phyloP scores from a whole-genome alignment of 2,888 invertebrate species.

The Hydrotaea diabolus region DNA sequence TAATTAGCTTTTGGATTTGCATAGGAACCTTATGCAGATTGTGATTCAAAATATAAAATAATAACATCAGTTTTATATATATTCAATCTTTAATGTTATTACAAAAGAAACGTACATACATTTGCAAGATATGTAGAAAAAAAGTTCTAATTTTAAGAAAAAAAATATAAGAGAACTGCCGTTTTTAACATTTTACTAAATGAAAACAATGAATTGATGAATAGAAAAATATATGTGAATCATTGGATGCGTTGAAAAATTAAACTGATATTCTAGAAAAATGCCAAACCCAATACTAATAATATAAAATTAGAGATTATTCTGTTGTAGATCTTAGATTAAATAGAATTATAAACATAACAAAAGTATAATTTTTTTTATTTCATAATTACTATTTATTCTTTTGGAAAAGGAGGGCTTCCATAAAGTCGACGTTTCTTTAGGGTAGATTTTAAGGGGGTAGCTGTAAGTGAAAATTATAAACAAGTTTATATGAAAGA shows the following conservation, averaged over 20 bases:
- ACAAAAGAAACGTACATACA: neutral
- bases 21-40: no score
- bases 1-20: no score
- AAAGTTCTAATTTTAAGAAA: no score
- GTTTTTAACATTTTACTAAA: neutral
- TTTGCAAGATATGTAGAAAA: neutral
- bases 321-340: neutral
- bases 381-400: constrained; percentile 3
- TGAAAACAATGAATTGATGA: neutral
- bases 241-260: neutral
- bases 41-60: no score
- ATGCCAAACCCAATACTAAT: constrained; percentile 21
- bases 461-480: constrained; percentile 71
- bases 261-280: constrained; percentile 1
- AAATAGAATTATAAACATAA: constrained; percentile 30
- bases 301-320: neutral
- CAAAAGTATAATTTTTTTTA: neutral
- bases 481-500: neutral
- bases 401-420: constrained; percentile 73
- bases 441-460: constrained; percentile 78
- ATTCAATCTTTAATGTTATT: constrained; percentile 16
- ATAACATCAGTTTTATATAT: neutral
- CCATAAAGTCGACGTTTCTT: constrained; percentile 79
- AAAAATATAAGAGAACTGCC: no score
- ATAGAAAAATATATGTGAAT: neutral